Evolutionary conservation across 2,113 vertebrate species (phyloP).

Genomic region (Pedionomus torquatus): DNA sequence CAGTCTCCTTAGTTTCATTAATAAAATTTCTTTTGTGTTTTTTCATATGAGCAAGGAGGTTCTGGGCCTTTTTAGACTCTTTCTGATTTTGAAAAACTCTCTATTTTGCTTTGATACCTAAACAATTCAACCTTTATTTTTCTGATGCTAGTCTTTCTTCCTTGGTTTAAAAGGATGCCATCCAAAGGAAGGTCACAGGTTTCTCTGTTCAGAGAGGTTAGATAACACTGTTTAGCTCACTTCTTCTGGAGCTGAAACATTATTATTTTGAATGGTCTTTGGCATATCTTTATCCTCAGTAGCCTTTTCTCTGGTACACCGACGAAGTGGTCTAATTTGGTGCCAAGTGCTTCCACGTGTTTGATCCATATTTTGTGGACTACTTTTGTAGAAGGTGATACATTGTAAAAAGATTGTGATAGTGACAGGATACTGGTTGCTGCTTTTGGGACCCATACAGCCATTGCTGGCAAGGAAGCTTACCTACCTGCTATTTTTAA

Average conservation of each 20-base stretch:
- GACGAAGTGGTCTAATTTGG: not conserved
- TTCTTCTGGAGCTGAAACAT: not conserved
- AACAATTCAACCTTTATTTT: not conserved
- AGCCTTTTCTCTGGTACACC: not conserved
- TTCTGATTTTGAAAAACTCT: not conserved
- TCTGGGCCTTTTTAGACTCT: not conserved
- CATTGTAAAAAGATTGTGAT: not conserved
- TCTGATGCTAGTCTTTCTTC: not conserved
- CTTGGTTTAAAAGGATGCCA: not conserved
- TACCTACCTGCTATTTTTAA: fast-evolving
- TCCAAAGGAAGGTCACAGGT: not conserved
- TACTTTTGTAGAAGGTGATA: not conserved
- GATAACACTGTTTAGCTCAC: not conserved
- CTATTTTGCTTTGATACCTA: not conserved
- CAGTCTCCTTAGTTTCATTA: not conserved
- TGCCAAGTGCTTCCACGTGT: not conserved
- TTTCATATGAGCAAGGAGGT: not conserved
- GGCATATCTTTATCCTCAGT: not conserved
- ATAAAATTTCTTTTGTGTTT: not conserved
- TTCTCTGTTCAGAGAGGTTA: not conserved
- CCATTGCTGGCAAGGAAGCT: not conserved
- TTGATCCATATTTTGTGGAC: not conserved
- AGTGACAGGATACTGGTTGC: not conserved
- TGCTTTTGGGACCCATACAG: not conserved
- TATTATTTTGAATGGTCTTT: not conserved